These are phyloP conservation scores for Alviniconcha marisindica DNA, from an alignment of 1,140 invertebrate genomes.

Conservation along the genomic window DNA sequence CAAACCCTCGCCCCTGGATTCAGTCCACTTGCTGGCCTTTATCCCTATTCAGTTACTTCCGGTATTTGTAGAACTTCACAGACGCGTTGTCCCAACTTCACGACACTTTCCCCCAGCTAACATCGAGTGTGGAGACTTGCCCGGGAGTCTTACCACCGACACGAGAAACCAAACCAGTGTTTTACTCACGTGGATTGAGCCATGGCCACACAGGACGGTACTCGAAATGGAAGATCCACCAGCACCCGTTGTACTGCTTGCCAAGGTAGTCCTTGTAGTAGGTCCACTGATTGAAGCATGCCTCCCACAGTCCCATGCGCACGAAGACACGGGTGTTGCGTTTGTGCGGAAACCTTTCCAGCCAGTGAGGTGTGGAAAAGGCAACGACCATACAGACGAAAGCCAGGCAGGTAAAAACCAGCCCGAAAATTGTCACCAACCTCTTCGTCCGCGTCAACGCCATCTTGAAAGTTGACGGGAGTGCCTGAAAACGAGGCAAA, in stretches of 20 bases:
- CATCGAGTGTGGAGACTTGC: too few relatives aligned
- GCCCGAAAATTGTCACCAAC: conserved; percentile 56
- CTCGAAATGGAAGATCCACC: conserved; percentile 94
- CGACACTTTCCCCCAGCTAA: not conserved
- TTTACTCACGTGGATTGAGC: conserved; percentile 85
- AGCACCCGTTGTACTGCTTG: conserved; percentile 93
- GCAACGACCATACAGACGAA: conserved; percentile 83
- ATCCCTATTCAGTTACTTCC: too few relatives aligned
- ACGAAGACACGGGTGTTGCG: conserved; percentile 88
- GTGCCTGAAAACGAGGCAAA: not conserved
- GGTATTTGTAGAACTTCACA: not conserved
- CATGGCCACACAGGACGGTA: conserved; percentile 94
- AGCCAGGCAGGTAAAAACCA: conserved; percentile 61
- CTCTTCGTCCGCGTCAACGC: conserved; percentile 52
- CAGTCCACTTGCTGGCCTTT: too few relatives aligned
- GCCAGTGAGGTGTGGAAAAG: conserved; percentile 96
- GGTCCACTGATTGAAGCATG: conserved; percentile 93
- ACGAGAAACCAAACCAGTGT: too few relatives aligned
- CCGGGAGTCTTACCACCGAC: too few relatives aligned
- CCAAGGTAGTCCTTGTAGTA: conserved; percentile 95
- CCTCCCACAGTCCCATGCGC: conserved; percentile 91
- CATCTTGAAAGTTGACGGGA: conserved; percentile 43
- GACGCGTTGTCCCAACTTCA: not conserved
- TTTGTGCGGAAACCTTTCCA: conserved; percentile 87
- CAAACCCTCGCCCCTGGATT: too few relatives aligned